Evolutionary conservation across 2,113 vertebrate genomes (phyloP).

Genomic region (Cygnus atratus): DNA sequence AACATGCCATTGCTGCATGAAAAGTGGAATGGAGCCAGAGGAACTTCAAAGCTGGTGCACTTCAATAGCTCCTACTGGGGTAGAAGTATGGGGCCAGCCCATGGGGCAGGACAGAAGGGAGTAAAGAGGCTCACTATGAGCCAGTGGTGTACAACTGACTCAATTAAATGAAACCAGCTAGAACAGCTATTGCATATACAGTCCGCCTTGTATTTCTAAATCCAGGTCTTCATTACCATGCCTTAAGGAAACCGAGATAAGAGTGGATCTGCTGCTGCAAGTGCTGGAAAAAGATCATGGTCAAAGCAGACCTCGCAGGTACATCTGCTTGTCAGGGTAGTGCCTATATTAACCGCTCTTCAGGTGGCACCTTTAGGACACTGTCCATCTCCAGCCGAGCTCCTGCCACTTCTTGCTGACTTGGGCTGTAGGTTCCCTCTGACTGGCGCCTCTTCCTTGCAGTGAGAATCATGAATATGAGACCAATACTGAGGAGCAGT

Average conservation of each 20-base stretch:
- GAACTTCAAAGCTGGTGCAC: background rate
- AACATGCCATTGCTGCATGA: background rate
- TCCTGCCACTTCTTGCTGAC: constrained; percentile 94
- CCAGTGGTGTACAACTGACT: background rate
- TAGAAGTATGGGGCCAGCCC: accelerated
- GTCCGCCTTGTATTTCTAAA: background rate
- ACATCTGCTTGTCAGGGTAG: background rate
- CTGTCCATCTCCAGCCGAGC: constrained; percentile 97
- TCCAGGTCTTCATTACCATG: background rate
- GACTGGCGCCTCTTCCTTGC: constrained; percentile 94
- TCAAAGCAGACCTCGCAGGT: background rate
- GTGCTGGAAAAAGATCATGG: background rate
- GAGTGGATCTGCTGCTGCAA: constrained; percentile 1
- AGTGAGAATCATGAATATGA: constrained; percentile 89
- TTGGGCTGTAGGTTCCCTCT: constrained; percentile 97
- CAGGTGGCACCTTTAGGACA: constrained; percentile 95
- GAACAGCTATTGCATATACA: accelerated
- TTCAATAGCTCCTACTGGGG: background rate
- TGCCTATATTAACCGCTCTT: constrained; percentile 90
- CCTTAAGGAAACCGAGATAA: background rate
- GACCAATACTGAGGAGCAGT: constrained; percentile 84
- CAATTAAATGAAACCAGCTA: background rate
- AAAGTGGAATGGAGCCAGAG: background rate
- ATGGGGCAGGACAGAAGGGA: background rate
- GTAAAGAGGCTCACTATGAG: background rate